Evolutionary conservation across 2,113 vertebrate genomes (phyloP).

Genomic region (Malaclemys terrapin): DNA sequence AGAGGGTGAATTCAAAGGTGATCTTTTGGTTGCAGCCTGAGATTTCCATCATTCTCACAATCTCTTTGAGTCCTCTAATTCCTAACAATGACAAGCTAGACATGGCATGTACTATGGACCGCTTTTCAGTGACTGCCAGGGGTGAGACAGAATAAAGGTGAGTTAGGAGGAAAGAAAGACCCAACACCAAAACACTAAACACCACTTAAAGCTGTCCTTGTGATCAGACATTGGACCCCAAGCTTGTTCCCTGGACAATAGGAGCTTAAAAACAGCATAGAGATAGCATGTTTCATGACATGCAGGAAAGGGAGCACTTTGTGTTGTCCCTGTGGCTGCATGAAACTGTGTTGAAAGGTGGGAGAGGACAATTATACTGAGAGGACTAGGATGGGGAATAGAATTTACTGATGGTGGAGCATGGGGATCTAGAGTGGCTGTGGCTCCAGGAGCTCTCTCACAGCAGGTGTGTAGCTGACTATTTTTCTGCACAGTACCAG

Average conservation of each 20-base stretch:
- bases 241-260: constrained; percentile 39
- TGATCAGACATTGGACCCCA: constrained; percentile 37
- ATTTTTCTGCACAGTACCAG: constrained; percentile 35
- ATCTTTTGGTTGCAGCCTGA: background rate
- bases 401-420: constrained; percentile 38
- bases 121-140: background rate
- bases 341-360: constrained; percentile 21
- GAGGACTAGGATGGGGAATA: background rate
- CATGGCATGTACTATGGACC: background rate
- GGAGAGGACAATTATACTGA: background rate
- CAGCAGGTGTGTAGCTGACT: constrained; percentile 32
- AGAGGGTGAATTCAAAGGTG: background rate
- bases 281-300: constrained; percentile 54
- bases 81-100: background rate
- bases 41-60: background rate
- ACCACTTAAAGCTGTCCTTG: background rate
- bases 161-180: accelerated
- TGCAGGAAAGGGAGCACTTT: constrained; percentile 36
- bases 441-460: constrained; percentile 53
- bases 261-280: constrained; percentile 2
- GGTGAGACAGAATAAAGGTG: background rate
- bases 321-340: constrained; percentile 57
- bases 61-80: background rate
- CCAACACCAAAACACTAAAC: background rate
- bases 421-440: constrained; percentile 25